Evolutionary conservation across 1,140 invertebrate genomes (phyloP).

Genomic region (Sesamia nonagrioides): DNA sequence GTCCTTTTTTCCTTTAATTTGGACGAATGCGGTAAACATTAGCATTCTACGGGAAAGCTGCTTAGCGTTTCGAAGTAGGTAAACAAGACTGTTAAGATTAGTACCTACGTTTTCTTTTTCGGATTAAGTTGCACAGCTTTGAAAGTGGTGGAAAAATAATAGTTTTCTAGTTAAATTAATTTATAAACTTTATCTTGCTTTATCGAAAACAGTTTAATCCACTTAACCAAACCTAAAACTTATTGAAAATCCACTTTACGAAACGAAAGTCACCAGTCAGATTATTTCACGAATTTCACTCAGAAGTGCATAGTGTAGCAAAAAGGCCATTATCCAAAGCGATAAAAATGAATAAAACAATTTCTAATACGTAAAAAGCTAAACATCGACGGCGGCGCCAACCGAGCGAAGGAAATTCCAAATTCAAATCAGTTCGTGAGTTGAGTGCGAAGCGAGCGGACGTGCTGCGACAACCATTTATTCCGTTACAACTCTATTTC

Average conservation of each 20-base stretch:
- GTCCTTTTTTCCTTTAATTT: slow-evolving; percentile 69
- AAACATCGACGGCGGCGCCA: slow-evolving; percentile 59
- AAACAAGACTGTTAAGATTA: slow-evolving; percentile 58
- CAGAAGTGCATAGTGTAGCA: slow-evolving; percentile 33
- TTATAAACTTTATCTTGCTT: background rate
- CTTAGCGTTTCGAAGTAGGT: slow-evolving; percentile 73
- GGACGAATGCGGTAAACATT: slow-evolving; percentile 65
- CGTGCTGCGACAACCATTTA: slow-evolving; percentile 76
- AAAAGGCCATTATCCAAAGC: slow-evolving; percentile 45
- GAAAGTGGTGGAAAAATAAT: background rate
- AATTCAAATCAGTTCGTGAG: slow-evolving; percentile 85
- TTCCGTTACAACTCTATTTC: slow-evolving; percentile 80
- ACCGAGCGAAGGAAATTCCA: slow-evolving; percentile 73
- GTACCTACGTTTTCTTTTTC: background rate
- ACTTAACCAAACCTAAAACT: too few relatives aligned
- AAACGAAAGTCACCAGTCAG: too few relatives aligned
- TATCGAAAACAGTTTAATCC: too few relatives aligned
- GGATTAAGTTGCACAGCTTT: slow-evolving; percentile 1
- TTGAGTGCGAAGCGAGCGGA: slow-evolving; percentile 73
- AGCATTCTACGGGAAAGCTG: slow-evolving; percentile 71
- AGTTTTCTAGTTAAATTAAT: too few relatives aligned
- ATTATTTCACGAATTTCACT: slow-evolving; percentile 12
- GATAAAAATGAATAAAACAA: slow-evolving; percentile 57
- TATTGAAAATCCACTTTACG: too few relatives aligned
- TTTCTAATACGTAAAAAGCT: slow-evolving; percentile 51